Evolutionary conservation across 2,113 vertebrate species (phyloP).

Genomic region (Trochalopteron elliotii): DNA sequence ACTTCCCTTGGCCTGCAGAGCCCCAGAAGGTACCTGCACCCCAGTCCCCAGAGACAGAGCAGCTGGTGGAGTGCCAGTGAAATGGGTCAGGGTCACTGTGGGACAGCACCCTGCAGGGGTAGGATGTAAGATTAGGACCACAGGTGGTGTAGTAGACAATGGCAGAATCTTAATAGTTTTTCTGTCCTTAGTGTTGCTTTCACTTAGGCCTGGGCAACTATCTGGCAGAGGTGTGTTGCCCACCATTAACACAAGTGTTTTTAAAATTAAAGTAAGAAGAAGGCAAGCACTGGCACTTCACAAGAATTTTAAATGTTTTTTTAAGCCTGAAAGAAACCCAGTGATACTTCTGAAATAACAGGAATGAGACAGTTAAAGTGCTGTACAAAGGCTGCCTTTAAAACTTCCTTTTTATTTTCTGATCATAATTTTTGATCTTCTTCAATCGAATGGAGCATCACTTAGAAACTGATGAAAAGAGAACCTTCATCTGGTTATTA

Average conservation of each 20-base stretch:
- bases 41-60: neutral
- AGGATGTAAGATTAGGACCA: neutral
- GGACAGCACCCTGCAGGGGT: neutral
- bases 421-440: conserved; percentile 57
- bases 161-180: neutral
- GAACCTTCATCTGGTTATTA: conserved; percentile 55
- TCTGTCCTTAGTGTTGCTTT: neutral
- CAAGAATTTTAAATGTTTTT: neutral
- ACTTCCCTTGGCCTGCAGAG: neutral
- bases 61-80: neutral
- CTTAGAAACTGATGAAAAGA: conserved; percentile 46
- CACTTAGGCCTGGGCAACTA: neutral
- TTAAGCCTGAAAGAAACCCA: neutral
- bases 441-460: conserved; percentile 41
- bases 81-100: neutral
- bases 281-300: neutral
- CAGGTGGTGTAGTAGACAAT: too few relatives aligned
- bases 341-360: conserved; percentile 6
- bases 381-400: conserved; percentile 36
- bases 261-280: neutral
- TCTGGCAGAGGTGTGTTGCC: neutral
- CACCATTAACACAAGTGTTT: neutral
- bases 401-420: conserved; percentile 35
- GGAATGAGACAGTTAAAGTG: conserved; percentile 32
- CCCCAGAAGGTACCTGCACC: neutral